Percentiles rank a stretch among this genome's conserved stretches.
These are phyloP conservation scores for Hipposideros larvatus DNA, from an alignment of 2,797 vertebrate genomes.

Conservation along the genomic window DNA sequence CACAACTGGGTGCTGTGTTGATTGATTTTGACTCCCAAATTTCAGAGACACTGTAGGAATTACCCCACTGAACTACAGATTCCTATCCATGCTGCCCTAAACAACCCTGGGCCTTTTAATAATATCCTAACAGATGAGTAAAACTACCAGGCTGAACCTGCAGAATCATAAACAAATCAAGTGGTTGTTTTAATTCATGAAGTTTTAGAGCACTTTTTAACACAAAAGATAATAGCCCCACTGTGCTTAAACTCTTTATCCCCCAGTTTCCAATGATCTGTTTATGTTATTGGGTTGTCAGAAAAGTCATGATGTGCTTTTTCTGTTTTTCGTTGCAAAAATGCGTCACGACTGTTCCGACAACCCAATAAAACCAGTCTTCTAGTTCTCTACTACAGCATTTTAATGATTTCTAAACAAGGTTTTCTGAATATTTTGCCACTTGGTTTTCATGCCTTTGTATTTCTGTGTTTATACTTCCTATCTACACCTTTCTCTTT, in stretches of 20 bases:
- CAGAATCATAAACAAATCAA: conserved; percentile 11
- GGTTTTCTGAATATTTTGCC: conserved; percentile 5
- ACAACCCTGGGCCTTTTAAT: neutral
- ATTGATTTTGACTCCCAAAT: conserved; percentile 13
- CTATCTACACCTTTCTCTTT: neutral
- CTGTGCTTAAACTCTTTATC: neutral
- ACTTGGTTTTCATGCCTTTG: neutral
- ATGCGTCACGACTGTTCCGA: too few relatives aligned
- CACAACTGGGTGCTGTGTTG: neutral
- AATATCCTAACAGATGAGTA: neutral
- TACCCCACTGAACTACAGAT: conserved; percentile 4
- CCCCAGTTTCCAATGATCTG: neutral
- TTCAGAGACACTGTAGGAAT: neutral
- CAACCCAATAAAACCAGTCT: neutral
- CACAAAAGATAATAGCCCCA: neutral
- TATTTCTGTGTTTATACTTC: neutral
- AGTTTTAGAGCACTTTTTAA: neutral
- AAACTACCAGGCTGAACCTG: neutral
- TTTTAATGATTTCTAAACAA: neutral
- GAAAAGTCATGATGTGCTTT: too few relatives aligned
- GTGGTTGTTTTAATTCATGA: neutral
- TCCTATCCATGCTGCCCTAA: neutral
- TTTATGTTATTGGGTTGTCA: neutral
- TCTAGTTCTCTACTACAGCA: neutral
- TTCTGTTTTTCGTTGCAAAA: too few relatives aligned